These are phyloP conservation scores for Antechinus flavipes DNA, from an alignment of 2,113 vertebrate species.

Conservation along the genomic window DNA sequence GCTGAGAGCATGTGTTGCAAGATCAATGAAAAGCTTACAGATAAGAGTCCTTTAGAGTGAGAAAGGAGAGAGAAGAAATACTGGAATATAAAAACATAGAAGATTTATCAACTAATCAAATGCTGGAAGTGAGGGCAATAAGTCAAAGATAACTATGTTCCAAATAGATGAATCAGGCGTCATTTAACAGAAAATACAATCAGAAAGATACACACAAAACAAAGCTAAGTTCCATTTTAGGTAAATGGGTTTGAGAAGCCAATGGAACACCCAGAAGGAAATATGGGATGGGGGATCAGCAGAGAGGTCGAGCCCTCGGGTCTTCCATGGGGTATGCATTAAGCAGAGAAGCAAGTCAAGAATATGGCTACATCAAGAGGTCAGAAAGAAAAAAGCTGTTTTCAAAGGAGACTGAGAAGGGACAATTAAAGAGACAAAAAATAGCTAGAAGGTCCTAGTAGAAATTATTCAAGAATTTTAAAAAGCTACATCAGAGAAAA, in stretches of 20 bases:
- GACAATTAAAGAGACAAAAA: neutral
- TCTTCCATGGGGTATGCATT: neutral
- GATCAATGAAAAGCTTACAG: neutral
- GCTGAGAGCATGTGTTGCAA: neutral
- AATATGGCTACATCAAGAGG: neutral
- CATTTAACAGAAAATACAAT: neutral
- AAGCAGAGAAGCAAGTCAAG: neutral
- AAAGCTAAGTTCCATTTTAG: neutral
- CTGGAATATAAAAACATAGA: neutral
- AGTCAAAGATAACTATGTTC: neutral
- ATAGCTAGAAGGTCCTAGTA: neutral
- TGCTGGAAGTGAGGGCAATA: neutral
- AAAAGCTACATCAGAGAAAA: conserved; percentile 24
- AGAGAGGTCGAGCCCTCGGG: neutral
- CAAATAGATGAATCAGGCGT: neutral
- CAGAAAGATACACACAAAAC: neutral
- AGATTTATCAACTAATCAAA: neutral
- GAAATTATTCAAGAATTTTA: conserved; percentile 8
- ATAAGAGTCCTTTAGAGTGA: neutral
- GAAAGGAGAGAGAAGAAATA: neutral
- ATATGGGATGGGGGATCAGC: neutral
- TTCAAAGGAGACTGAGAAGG: neutral
- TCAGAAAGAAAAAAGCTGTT: neutral
- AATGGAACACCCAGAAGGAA: neutral
- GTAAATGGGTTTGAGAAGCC: neutral